phyloP scores from a whole-genome alignment of 2,113 vertebrate genomes.

The Pristiophorus japonicus region DNA sequence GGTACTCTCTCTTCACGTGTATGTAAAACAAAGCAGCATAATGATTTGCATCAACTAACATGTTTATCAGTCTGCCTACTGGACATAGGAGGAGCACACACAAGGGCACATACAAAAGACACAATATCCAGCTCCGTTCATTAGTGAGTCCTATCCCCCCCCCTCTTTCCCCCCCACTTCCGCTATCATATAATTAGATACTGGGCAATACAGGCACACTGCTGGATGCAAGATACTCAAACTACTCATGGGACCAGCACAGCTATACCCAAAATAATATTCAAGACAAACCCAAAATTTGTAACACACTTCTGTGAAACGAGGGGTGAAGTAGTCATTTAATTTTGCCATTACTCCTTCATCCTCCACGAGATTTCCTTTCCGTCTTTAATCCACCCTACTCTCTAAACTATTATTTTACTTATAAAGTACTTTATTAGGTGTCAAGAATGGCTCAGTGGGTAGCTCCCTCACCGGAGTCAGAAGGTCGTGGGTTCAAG shows the following conservation, averaged over 20 bases:
- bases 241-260: not conserved
- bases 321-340: not conserved
- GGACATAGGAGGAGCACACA: not conserved
- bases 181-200: not conserved
- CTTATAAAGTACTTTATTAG: not conserved
- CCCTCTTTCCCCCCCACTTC: not conserved
- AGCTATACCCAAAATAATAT: not conserved
- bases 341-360: not conserved
- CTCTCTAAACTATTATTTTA: not conserved
- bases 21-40: not conserved
- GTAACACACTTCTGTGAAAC: not conserved
- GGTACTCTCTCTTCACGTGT: not conserved
- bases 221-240: not conserved
- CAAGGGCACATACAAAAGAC: not conserved
- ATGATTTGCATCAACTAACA: not conserved
- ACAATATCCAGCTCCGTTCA: not conserved
- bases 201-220: not conserved
- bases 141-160: not conserved
- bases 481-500: not conserved
- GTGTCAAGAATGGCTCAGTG: not conserved
- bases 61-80: not conserved
- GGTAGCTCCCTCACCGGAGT: not conserved
- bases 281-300: not conserved
- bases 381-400: not conserved
- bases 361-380: not conserved